These are phyloP conservation scores for Melanaphis sacchari DNA, from an alignment of 1,140 invertebrate species.

Conservation along the genomic window DNA sequence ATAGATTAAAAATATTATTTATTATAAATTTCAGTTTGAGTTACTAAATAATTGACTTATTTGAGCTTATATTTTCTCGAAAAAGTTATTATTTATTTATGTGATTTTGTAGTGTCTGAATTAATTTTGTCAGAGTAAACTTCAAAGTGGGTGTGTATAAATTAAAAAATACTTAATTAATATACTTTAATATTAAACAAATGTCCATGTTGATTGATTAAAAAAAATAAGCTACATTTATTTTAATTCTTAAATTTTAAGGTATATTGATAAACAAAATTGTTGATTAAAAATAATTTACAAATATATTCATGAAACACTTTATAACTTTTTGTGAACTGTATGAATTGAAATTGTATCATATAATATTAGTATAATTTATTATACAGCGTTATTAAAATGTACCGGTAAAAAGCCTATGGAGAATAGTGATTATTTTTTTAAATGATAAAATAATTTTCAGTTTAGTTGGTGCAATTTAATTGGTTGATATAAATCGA, in stretches of 20 bases:
- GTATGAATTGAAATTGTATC: no score
- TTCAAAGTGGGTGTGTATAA: not conserved
- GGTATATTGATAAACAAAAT: not conserved
- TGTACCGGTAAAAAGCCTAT: not conserved
- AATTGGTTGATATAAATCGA: not conserved
- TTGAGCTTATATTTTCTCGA: not conserved
- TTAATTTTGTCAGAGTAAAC: not conserved
- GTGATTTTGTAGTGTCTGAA: not conserved
- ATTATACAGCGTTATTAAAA: not conserved
- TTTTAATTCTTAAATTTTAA: not conserved
- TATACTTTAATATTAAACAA: not conserved
- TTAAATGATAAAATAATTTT: no score
- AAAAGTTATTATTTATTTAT: not conserved
- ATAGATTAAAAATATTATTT: no score
- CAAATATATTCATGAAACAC: not conserved
- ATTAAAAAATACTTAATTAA: not conserved
- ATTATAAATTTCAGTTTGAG: not conserved
- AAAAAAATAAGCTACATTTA: not conserved
- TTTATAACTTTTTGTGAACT: not conserved
- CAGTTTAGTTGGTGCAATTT: not conserved
- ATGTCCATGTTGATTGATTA: not conserved
- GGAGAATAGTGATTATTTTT: not conserved
- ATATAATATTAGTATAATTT: not conserved
- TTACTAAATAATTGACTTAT: not conserved
- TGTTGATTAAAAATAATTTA: not conserved